These are phyloP conservation scores for Enteromius radiatus DNA, from an alignment of 2,797 vertebrate genomes.

Conservation along the genomic window DNA sequence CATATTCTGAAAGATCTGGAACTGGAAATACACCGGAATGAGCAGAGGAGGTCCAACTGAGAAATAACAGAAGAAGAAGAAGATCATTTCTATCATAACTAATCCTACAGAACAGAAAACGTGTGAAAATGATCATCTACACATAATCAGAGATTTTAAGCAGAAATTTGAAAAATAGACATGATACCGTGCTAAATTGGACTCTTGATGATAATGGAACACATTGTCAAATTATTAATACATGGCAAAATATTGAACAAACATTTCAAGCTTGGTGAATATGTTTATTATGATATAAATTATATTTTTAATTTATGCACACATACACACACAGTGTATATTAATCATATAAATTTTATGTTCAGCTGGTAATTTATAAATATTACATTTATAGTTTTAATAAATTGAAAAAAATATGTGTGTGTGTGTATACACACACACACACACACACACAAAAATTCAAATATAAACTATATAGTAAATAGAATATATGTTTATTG, in stretches of 20 bases:
- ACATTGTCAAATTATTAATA: neutral
- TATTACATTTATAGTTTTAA: no score
- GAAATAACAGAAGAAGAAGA: constrained; percentile 59
- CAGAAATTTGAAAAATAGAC: neutral
- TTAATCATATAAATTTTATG: no score
- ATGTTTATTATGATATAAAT: no score
- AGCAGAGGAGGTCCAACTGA: constrained; percentile 93
- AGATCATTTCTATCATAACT: constrained; percentile 6
- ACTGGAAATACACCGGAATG: constrained; percentile 92
- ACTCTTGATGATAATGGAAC: neutral
- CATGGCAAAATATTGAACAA: neutral
- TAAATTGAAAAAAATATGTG: no score
- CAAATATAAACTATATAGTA: no score
- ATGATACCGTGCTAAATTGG: neutral
- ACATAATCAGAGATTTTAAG: neutral
- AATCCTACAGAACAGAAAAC: no score
- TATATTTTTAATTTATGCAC: neutral
- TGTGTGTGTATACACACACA: no score
- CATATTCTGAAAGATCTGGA: constrained; percentile 90
- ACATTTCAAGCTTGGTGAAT: neutral
- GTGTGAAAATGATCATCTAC: neutral
- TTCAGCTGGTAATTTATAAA: no score
- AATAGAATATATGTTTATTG: no score
- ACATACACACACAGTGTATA: no score
- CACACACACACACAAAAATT: no score